Base-by-base conservation (phyloP, 1,140 invertebrate genomes). In the Reticulitermes speratus region DNA sequence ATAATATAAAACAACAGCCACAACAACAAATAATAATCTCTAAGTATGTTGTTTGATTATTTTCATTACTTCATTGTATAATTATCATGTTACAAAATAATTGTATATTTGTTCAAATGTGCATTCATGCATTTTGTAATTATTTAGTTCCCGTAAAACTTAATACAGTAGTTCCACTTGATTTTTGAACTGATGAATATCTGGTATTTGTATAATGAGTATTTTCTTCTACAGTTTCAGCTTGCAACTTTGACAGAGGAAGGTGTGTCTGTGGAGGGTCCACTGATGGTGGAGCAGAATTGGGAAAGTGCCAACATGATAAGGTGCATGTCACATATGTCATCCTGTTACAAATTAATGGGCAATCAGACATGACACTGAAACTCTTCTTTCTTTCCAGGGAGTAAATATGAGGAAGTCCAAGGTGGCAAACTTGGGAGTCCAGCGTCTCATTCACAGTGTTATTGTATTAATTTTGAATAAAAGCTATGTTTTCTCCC, bases 171-270 rank as follows among this genome's bases (percentile, higher is more conserved):
- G 8, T 25, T 44, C 12, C 45, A 25, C 12, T 23, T 25, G 7
- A n/a, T 44, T 84, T 44, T 84, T 45, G 23, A 84, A 19, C 12
- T 84, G 5, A 25, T 25, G 2, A 55, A 21, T 55, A 19, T 16
- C 14, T 55, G 52, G 19, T 1, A 19, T 55, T 48, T 55, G 19
- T 55, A 14, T 55, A 55, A 55, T 16, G 14, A 55, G 14, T 16
- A 88, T 87, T 87, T 87, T 86, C 45, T 83, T 86, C 90, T 91
- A 82, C 87, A 93, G 91, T 92, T 92, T 88, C 89, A 91, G 86
- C 88, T 93, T 84, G 92, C 90, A 45, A 89, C 91, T 44, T 89
- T 93, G 21, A 91, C 91, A 19, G 91, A 90, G 84, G 91, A 90
- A 85, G 91, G 91, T 69, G 89, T 92, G 52, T 90, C 92, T 88